Percentiles rank a stretch among this genome's conserved stretches.
These are phyloP conservation scores for Xylota sylvarum DNA, from an alignment of 2,888 invertebrate species.

Conservation along the genomic window DNA sequence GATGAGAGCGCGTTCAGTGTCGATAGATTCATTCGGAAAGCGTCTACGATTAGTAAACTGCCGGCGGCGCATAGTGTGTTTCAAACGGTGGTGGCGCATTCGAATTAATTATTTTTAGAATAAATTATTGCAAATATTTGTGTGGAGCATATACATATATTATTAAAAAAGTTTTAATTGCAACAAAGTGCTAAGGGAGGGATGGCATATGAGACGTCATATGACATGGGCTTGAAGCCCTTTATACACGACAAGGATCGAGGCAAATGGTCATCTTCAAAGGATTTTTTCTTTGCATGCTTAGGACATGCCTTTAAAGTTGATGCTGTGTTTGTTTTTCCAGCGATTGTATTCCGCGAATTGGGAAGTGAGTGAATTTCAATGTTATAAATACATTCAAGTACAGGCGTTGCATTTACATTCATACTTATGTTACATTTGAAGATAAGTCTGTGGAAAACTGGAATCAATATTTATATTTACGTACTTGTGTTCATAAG, in stretches of 20 bases:
- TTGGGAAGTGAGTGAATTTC: slow-evolving; percentile 80
- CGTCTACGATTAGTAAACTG: too few relatives aligned
- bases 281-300: slow-evolving; percentile 92
- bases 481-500: too few relatives aligned
- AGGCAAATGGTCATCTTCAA: slow-evolving; percentile 90
- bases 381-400: too few relatives aligned
- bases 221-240: slow-evolving; percentile 81
- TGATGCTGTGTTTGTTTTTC: slow-evolving; percentile 92
- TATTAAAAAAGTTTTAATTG: too few relatives aligned
- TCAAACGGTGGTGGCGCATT: not conserved
- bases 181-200: too few relatives aligned
- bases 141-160: not conserved
- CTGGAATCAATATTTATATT: too few relatives aligned
- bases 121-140: slow-evolving; percentile 61
- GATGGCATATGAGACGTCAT: slow-evolving; percentile 78
- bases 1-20: too few relatives aligned
- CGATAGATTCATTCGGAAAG: too few relatives aligned
- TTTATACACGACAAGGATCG: slow-evolving; percentile 83
- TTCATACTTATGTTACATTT: too few relatives aligned
- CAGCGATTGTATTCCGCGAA: slow-evolving; percentile 79
- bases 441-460: too few relatives aligned
- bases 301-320: slow-evolving; percentile 93
- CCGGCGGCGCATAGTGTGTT: too few relatives aligned
- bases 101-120: slow-evolving; percentile 6
- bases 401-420: too few relatives aligned